A percentile compares a stretch with the other conserved stretches of the same genome.
Evolutionary conservation across 2,888 invertebrate genomes (phyloP).

Genomic region (Aplocera efformata): DNA sequence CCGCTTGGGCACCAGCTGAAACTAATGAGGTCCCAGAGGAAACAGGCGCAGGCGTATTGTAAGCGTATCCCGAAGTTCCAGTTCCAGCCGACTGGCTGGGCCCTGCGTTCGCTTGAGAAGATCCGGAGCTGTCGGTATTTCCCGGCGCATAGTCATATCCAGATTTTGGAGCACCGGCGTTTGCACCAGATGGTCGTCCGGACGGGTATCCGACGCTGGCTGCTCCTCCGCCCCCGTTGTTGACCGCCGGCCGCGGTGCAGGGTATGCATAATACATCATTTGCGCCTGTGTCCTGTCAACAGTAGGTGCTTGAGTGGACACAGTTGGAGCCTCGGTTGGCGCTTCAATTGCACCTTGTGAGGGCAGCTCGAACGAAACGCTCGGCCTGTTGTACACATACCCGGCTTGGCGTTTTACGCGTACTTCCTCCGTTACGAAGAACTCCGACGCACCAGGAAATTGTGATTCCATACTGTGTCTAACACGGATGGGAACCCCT

Average conservation of each 20-base stretch:
- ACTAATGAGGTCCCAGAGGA: conserved; percentile 4
- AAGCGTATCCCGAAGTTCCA: conserved; percentile 35
- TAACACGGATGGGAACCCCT: conserved; percentile 3
- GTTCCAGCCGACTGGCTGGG: conserved; percentile 8
- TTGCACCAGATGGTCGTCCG: conserved; percentile 24
- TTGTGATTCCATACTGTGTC: conserved; percentile 1
- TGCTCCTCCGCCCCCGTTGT: conserved; percentile 32
- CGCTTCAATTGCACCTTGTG: conserved; percentile 36
- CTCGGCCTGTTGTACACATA: conserved; percentile 68
- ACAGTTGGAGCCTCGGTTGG: conserved; percentile 34
- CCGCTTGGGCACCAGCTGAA: conserved; percentile 9
- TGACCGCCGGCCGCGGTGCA: conserved; percentile 36
- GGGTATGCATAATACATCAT: conserved; percentile 73
- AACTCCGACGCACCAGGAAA: conserved; percentile 18
- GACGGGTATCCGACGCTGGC: conserved; percentile 44
- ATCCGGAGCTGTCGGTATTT: conserved; percentile 15
- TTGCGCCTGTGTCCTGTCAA: conserved; percentile 61
- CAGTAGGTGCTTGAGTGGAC: conserved; percentile 59
- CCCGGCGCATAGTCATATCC: conserved; percentile 45
- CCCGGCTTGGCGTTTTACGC: conserved; percentile 64
- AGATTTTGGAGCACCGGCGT: conserved; percentile 16
- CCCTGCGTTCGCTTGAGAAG: conserved; percentile 15
- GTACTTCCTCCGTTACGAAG: conserved; percentile 30
- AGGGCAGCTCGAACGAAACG: conserved; percentile 64
- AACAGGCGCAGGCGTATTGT: conserved; percentile 23